Percentiles rank a stretch among this genome's conserved stretches.
These are phyloP conservation scores for Drosophila pseudoobscura DNA, from an alignment of 1,140 invertebrate genomes.

Conservation along the genomic window DNA sequence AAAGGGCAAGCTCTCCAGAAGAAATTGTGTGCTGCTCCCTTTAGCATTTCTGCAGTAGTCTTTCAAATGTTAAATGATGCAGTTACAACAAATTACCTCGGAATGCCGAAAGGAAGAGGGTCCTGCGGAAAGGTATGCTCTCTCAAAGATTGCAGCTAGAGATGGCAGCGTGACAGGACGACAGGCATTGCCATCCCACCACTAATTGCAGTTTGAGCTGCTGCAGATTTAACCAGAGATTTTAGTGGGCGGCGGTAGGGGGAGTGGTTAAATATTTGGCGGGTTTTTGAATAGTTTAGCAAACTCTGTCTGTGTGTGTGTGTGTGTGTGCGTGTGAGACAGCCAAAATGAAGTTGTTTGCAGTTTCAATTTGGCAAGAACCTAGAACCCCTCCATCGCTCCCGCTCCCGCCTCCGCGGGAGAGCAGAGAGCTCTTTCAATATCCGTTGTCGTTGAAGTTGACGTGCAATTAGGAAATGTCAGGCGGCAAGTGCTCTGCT, in stretches of 20 bases:
- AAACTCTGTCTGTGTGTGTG: conserved; percentile 21
- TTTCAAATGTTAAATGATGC: conserved; percentile 77
- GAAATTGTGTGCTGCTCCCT: conserved; percentile 23
- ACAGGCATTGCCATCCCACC: conserved; percentile 32
- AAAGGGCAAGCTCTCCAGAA: conserved; percentile 34
- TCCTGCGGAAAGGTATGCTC: conserved; percentile 30
- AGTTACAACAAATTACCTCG: conserved; percentile 73
- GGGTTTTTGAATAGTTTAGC: conserved; percentile 66
- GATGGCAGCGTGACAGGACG: conserved; percentile 37
- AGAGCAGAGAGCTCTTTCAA: conserved; percentile 49
- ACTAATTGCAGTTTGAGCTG: conserved; percentile 36
- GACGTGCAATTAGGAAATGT: conserved; percentile 71
- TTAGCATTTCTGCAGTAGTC: conserved; percentile 54
- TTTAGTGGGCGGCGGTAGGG: not conserved
- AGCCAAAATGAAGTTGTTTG: conserved; percentile 69
- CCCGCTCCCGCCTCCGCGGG: not conserved
- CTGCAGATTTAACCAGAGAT: conserved; percentile 22
- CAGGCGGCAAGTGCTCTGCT: conserved; percentile 25
- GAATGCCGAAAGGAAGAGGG: conserved; percentile 31
- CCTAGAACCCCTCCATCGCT: not conserved
- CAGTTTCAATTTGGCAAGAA: conserved; percentile 60
- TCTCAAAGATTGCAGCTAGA: conserved; percentile 48
- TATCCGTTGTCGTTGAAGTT: conserved; percentile 66
- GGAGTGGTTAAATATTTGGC: conserved; percentile 52
- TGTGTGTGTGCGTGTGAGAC: conserved; percentile 12